Percentiles rank a stretch among this genome's conserved stretches.
phyloP scores from a whole-genome alignment of 1,140 invertebrate genomes.

The Magallana ariakensis region DNA sequence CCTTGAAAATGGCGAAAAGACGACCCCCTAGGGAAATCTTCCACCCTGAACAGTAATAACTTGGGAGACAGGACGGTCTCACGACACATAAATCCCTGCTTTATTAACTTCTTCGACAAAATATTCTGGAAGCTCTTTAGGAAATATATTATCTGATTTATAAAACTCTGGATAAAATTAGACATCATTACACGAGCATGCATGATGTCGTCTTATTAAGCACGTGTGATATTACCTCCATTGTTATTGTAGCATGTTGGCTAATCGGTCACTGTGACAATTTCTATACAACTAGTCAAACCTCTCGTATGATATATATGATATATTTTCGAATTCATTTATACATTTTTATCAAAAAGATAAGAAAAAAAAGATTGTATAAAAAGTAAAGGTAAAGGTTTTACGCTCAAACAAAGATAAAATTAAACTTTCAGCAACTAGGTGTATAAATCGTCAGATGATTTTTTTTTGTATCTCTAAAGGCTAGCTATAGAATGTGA shows the following conservation, averaged over 20 bases:
- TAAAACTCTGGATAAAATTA: slow-evolving; percentile 21
- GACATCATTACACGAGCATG: not conserved
- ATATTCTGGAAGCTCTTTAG: slow-evolving; percentile 31
- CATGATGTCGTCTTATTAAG: slow-evolving; percentile 24
- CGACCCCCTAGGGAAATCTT: slow-evolving; percentile 40
- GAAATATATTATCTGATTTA: slow-evolving; percentile 32
- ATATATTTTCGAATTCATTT: no score
- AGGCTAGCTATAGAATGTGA: no score
- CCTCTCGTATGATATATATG: no score
- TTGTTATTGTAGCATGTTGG: slow-evolving; percentile 6
- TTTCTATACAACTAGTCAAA: no score
- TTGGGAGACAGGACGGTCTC: not conserved
- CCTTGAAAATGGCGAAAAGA: slow-evolving; percentile 43
- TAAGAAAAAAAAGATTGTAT: no score
- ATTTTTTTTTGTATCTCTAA: no score
- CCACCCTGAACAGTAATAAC: slow-evolving; percentile 22
- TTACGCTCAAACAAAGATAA: no score
- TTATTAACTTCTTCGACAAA: slow-evolving; percentile 37
- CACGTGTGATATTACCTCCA: not conserved
- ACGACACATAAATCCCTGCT: slow-evolving; percentile 12
- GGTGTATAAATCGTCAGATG: no score
- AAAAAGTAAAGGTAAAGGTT: no score
- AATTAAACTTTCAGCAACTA: no score
- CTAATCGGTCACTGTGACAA: not conserved
- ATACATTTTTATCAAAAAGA: no score